Conservation (phyloP, 2,888 invertebrate species). For the Spisula subtruncata region DNA sequence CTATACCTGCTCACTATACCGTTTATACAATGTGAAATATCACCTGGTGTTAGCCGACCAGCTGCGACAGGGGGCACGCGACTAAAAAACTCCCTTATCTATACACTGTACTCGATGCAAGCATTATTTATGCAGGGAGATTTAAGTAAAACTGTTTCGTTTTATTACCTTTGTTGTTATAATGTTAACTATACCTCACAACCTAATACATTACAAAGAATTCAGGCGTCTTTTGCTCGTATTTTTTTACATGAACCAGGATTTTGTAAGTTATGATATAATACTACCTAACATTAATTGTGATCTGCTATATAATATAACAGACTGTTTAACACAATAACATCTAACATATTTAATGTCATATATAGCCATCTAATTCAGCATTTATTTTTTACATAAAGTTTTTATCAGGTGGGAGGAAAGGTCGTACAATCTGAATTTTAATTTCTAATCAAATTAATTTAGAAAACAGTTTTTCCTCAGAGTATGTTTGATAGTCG, state of each 20-base stretch:
- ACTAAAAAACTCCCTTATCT: conserved; percentile 65
- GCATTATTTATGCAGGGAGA: conserved; percentile 24
- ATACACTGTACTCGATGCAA: conserved; percentile 63
- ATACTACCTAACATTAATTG: neutral
- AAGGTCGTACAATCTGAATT: too few relatives aligned
- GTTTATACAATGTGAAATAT: conserved; percentile 53
- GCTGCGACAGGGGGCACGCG: conserved; percentile 70
- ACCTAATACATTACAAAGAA: conserved; percentile 4
- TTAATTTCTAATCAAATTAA: too few relatives aligned
- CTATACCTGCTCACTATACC: conserved; percentile 30
- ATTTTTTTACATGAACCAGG: neutral
- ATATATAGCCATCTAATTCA: neutral
- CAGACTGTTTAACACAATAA: neutral
- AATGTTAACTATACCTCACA: neutral
- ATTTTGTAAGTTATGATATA: conserved; percentile 4
- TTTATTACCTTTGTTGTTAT: conserved; percentile 29
- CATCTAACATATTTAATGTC: neutral
- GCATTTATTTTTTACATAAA: neutral
- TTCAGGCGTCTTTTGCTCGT: neutral
- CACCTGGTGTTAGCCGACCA: conserved; percentile 66
- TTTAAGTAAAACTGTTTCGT: conserved; percentile 28
- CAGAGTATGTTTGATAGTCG: too few relatives aligned
- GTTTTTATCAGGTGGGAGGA: too few relatives aligned
- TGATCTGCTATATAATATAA: neutral
- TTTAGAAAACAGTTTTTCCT: too few relatives aligned